Conservation (phyloP, 2,797 vertebrate species). For the Sciurus carolinensis region DNA sequence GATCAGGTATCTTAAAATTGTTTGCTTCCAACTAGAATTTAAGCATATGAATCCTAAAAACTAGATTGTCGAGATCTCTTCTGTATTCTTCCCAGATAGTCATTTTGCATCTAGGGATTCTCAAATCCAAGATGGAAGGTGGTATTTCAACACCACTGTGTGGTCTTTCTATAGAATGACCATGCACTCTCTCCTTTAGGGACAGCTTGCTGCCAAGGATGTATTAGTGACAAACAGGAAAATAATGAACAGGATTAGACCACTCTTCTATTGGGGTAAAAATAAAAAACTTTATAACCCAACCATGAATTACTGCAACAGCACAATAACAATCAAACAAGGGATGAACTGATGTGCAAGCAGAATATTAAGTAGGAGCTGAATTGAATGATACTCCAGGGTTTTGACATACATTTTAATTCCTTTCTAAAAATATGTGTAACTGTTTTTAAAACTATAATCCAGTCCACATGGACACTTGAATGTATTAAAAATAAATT, state of each 20-base stretch:
- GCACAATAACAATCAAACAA: background rate
- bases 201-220: background rate
- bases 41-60: background rate
- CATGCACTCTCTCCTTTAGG: background rate
- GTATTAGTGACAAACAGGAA: background rate
- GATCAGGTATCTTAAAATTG: background rate
- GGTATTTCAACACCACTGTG: background rate
- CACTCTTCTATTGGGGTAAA: background rate
- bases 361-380: background rate
- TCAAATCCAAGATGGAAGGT: background rate
- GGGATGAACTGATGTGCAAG: background rate
- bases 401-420: background rate
- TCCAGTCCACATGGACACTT: background rate
- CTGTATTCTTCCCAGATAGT: background rate
- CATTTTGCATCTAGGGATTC: background rate
- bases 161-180: background rate
- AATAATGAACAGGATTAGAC: background rate
- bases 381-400: background rate
- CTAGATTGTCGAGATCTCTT: background rate
- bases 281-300: background rate
- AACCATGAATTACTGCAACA: background rate
- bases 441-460: background rate
- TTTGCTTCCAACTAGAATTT: background rate
- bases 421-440: constrained; percentile 15
- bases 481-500: background rate